Base-by-base conservation (phyloP, 2,113 vertebrate species). In the Lagopus leucura region DNA sequence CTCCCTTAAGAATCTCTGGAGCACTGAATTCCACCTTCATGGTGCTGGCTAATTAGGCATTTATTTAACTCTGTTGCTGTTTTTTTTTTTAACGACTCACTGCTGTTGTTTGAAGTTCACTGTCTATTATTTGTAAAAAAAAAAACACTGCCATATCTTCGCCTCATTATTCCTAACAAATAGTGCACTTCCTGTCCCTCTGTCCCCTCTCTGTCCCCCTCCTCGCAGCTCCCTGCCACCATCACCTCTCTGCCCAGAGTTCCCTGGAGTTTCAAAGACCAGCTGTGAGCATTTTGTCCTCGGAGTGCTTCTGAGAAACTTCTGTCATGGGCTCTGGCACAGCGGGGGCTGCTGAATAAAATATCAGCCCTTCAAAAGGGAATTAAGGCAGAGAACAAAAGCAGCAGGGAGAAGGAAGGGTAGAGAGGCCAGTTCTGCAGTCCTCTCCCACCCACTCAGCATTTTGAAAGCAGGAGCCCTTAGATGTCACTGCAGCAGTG, bases 61-160 rank as follows among this genome's bases (percentile, higher is more conserved):
- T 98, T 98, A 98, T 98, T 98, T 98, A 98, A 98, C 97, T 97
- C 96, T 82, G 94, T 97, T 98, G 90, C 94, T 96, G 95, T 95
- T 83, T 97, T 83, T 97, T 83, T 97, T 97, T 97, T 98, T 96
- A 98, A 98, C 96, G 97, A 97, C 96, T 97, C 96, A 95, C 96
- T 50, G 42, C 96, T 97, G 96, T 97, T 98, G 96, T 98, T 98
- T 98, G 97, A 98, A 98, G 95, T 97, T 96, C 92, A 69, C 95
- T 97, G 96, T 98, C 98, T 98, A 97, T 98, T 98, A 97, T 97
- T 98, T 95, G 96, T 96, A 97, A 97, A 98, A 98, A 98, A 98
- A 98, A 92, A 16, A 38, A 38, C 97, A 96, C 96, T 97, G 97
- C 97, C 97, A 97, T 97, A 95, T 98, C 97, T 98, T 98, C 97